Conservation (phyloP, 1,140 invertebrate species). For the Augochlora pura region DNA sequence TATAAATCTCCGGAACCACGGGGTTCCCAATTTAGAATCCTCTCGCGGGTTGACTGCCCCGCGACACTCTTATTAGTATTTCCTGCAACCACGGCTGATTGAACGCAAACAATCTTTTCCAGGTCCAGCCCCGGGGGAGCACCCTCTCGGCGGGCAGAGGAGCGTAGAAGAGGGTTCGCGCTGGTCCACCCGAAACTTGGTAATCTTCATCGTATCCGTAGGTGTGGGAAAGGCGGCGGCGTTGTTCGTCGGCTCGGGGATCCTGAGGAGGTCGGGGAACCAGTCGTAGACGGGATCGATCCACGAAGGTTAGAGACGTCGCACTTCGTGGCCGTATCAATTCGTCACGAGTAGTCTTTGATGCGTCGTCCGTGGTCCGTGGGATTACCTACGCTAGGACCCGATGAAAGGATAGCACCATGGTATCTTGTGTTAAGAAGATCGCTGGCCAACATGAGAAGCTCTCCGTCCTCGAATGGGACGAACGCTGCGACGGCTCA, state of each 20-base stretch:
- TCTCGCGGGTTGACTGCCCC: neutral
- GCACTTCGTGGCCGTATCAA: neutral
- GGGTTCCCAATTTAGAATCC: too few species aligned
- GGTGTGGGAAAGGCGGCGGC: neutral
- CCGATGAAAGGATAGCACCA: too few species aligned
- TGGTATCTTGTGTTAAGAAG: neutral
- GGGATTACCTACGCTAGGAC: neutral
- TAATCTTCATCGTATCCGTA: neutral
- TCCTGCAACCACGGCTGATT: neutral
- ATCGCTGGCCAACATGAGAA: neutral
- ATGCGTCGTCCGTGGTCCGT: neutral
- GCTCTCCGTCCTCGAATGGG: too few species aligned
- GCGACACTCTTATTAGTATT: neutral
- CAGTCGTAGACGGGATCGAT: slow-evolving; percentile 3
- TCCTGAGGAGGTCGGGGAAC: neutral
- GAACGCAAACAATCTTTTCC: slow-evolving; percentile 21
- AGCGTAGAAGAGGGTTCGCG: neutral
- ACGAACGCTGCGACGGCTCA: too few species aligned
- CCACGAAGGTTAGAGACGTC: neutral
- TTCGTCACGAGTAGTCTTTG: slow-evolving; percentile 1
- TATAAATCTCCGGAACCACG: too few species aligned
- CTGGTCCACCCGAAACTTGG: neutral
- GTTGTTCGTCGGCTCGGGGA: neutral
- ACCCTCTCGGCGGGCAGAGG: too few species aligned
- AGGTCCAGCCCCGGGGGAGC: neutral